Percentiles rank a stretch among this genome's conserved stretches.
phyloP scores from a whole-genome alignment of 2,888 invertebrate genomes.

The Mycalesis mineus region DNA sequence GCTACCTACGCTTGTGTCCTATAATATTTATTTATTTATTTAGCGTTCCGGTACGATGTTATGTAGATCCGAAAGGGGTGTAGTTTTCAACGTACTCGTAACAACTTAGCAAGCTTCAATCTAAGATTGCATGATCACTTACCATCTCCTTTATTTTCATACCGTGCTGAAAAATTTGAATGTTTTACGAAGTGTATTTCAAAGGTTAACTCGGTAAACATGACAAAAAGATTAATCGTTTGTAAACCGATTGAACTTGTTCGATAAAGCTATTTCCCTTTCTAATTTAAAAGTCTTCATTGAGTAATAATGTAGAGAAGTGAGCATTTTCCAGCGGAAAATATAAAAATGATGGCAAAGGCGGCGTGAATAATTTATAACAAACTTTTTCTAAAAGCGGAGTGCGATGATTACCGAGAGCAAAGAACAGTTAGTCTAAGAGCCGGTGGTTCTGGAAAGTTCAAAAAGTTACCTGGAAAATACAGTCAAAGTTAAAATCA shows the following conservation, averaged over 20 bases:
- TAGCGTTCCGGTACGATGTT: no score
- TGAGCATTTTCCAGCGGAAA: constrained; percentile 35
- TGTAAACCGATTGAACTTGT: background rate
- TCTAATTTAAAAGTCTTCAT: background rate
- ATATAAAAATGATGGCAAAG: constrained; percentile 24
- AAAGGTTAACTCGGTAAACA: background rate
- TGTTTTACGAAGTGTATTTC: no score
- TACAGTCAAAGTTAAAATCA: no score
- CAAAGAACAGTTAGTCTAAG: constrained; percentile 28
- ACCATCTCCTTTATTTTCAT: no score
- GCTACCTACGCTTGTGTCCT: no score
- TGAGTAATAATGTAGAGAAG: constrained; percentile 1
- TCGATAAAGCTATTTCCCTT: background rate
- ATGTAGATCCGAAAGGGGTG: no score
- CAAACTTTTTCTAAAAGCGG: constrained; percentile 27
- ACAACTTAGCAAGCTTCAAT: no score
- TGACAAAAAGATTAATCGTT: background rate
- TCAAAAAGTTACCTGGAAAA: no score
- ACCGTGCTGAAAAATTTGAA: no score
- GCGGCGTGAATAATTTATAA: constrained; percentile 32
- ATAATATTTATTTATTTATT: no score
- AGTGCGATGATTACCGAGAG: constrained; percentile 28
- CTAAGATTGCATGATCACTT: no score
- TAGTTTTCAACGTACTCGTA: no score
- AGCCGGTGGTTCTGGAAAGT: constrained; percentile 22